These are phyloP conservation scores for Xenentodon cancila DNA, from an alignment of 2,797 vertebrate species.

Conservation along the genomic window DNA sequence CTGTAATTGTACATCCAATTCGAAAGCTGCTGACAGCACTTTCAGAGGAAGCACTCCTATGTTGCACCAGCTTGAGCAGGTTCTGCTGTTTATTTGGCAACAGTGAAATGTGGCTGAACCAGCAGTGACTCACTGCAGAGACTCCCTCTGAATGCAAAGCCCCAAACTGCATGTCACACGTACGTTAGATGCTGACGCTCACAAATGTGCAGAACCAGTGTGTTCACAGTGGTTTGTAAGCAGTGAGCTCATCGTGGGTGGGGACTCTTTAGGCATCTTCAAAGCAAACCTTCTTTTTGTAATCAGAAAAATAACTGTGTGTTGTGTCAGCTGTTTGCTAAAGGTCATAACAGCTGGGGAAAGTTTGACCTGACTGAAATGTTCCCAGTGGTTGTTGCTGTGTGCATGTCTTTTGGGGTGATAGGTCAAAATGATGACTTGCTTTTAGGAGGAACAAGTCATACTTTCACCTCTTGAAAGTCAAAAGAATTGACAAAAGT, in stretches of 20 bases:
- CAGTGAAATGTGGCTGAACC: conserved; percentile 45
- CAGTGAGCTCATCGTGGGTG: conserved; percentile 28
- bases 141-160: conserved; percentile 11
- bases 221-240: conserved; percentile 3
- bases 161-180: conserved; percentile 15
- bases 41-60: conserved; percentile 19
- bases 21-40: conserved; percentile 16
- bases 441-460: not conserved
- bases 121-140: conserved; percentile 19
- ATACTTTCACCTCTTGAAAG: not conserved
- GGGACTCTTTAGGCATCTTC: not conserved
- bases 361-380: not conserved
- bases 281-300: not conserved
- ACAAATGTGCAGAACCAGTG: conserved; percentile 2
- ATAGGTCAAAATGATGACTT: not conserved
- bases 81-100: conserved; percentile 59
- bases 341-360: not conserved
- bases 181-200: conserved; percentile 7
- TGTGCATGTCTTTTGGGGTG: not conserved
- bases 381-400: not conserved
- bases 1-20: conserved; percentile 8
- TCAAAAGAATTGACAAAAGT: not conserved
- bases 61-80: conserved; percentile 47
- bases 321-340: conserved; percentile 13
- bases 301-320: not conserved